Conservation (phyloP, 2,888 invertebrate species). For the Melanotus villosus region DNA sequence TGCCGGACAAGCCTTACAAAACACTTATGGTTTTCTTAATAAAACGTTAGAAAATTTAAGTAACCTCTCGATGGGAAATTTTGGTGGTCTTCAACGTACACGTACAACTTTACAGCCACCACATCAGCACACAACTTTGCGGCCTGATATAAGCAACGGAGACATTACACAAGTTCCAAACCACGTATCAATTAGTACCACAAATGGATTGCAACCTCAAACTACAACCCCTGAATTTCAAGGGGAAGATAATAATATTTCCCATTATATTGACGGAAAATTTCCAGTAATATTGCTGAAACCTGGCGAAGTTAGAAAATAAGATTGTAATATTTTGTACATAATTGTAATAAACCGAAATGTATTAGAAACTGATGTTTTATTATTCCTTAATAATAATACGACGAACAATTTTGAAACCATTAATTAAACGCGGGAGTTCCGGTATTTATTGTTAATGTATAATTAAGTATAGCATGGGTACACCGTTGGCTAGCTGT, state of each 20-base stretch:
- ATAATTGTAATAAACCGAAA: too few relatives aligned
- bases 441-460: too few relatives aligned
- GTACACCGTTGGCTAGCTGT: too few relatives aligned
- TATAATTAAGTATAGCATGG: too few relatives aligned
- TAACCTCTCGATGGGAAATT: neutral
- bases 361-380: too few relatives aligned
- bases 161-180: neutral
- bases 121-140: neutral
- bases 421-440: too few relatives aligned
- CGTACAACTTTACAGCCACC: neutral
- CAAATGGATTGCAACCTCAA: neutral
- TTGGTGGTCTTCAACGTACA: neutral
- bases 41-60: neutral
- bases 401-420: too few relatives aligned
- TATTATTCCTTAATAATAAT: too few relatives aligned
- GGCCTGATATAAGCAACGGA: neutral
- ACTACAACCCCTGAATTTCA: neutral
- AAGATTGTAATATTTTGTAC: neutral
- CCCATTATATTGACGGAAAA: constrained; percentile 5
- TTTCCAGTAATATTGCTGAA: constrained; percentile 9
- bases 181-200: neutral
- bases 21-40: neutral
- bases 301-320: neutral
- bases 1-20: neutral
- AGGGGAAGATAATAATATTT: neutral